A percentile compares a stretch with the other conserved stretches of the same genome.
These are phyloP conservation scores for Acinonyx jubatus DNA, from an alignment of 2,113 vertebrate species.

Conservation along the genomic window DNA sequence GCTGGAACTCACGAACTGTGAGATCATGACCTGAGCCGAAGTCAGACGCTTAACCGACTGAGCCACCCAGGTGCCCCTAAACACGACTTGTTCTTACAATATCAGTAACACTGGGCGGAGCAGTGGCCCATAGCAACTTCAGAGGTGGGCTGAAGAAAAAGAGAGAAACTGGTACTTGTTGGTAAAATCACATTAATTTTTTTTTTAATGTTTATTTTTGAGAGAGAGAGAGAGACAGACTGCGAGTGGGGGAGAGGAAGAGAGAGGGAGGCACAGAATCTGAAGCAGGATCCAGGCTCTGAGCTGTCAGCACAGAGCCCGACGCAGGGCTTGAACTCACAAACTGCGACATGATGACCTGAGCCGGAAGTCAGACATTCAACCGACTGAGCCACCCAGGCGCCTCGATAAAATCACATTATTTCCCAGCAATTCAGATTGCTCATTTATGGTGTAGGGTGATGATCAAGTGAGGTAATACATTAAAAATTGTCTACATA, in stretches of 20 bases:
- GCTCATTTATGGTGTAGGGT: not conserved
- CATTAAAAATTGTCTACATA: not conserved
- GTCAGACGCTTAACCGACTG: no score
- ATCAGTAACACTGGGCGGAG: constrained; percentile 83
- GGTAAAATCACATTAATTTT: not conserved
- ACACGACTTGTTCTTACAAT: constrained; percentile 95
- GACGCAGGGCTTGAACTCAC: not conserved
- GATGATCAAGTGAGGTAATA: not conserved
- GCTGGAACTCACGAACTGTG: no score
- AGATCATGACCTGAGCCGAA: no score
- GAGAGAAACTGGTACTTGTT: accelerated
- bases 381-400: not conserved
- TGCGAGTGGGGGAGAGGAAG: no score
- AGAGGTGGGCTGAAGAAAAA: not conserved
- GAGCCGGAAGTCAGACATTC: not conserved
- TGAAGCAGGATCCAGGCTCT: not conserved
- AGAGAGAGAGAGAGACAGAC: not conserved
- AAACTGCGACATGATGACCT: accelerated
- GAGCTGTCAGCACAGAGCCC: no score
- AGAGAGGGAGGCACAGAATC: no score
- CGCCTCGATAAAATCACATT: not conserved
- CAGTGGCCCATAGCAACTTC: constrained; percentile 3
- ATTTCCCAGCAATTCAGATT: not conserved
- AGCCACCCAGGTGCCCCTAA: constrained; percentile 62
- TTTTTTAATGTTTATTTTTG: not conserved